phyloP scores from a whole-genome alignment of 2,888 invertebrate genomes.

The Eudemis profundana region DNA sequence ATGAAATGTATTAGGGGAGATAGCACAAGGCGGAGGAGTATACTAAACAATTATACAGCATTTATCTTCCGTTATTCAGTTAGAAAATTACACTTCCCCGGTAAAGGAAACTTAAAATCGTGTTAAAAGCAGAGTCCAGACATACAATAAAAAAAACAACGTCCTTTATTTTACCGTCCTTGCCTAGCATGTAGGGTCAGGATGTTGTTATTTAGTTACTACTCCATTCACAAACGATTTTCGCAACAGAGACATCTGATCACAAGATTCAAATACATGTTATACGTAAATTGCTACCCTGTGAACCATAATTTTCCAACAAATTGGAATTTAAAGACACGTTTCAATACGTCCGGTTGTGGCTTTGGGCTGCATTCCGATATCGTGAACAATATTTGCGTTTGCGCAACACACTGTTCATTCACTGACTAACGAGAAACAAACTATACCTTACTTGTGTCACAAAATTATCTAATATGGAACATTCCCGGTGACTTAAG shows the following conservation, averaged over 20 bases:
- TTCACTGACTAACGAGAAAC: slow-evolving; percentile 36
- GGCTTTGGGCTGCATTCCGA: slow-evolving; percentile 56
- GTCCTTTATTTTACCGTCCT: too few relatives aligned
- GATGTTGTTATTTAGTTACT: too few relatives aligned
- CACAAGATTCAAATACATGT: background rate
- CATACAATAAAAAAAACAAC: too few relatives aligned
- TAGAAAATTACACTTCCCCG: too few relatives aligned
- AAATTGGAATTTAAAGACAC: slow-evolving; percentile 37
- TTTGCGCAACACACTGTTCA: slow-evolving; percentile 50
- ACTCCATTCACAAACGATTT: background rate
- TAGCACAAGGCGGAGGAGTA: too few relatives aligned
- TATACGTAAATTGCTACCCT: slow-evolving; percentile 16
- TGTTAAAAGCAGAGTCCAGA: too few relatives aligned
- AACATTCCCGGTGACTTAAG: too few relatives aligned
- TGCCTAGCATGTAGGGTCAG: slow-evolving; percentile 2
- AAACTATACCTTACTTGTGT: background rate
- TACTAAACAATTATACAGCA: too few relatives aligned
- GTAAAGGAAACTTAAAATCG: too few relatives aligned
- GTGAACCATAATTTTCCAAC: slow-evolving; percentile 12
- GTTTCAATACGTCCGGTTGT: slow-evolving; percentile 45
- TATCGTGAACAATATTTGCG: slow-evolving; percentile 58
- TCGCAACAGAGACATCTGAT: background rate
- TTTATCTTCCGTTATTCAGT: too few relatives aligned
- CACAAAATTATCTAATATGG: background rate
- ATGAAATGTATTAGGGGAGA: too few relatives aligned